phyloP scores from a whole-genome alignment of 2,888 invertebrate genomes.

The Temnothorax ravouxi region DNA sequence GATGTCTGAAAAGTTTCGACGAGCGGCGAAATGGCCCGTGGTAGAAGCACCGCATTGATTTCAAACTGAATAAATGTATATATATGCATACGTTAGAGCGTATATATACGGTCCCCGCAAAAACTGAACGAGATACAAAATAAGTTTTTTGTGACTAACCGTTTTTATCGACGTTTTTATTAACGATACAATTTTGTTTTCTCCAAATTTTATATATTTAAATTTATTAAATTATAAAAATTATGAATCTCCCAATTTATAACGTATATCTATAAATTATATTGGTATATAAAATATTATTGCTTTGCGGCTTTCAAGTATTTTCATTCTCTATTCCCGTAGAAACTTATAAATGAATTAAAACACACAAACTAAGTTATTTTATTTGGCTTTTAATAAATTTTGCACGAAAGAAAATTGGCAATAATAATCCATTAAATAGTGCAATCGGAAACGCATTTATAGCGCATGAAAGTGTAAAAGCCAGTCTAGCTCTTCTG shows the following conservation, averaged over 20 bases:
- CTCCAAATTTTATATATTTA: not conserved
- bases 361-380: not conserved
- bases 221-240: conserved; percentile 18
- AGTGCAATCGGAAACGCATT: conserved; percentile 62
- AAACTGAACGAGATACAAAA: conserved; percentile 8
- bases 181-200: not conserved
- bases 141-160: conserved; percentile 10
- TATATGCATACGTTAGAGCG: conserved; percentile 36
- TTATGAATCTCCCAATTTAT: not conserved
- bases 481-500: conserved; percentile 64
- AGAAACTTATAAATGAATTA: not conserved
- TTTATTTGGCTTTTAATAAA: conserved; percentile 32
- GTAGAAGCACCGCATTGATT: conserved; percentile 53
- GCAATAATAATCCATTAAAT: conserved; percentile 54
- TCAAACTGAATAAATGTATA: conserved; percentile 62
- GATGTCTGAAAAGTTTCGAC: conserved; percentile 65
- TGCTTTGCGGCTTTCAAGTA: not conserved
- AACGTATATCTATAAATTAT: not conserved
- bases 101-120: not conserved
- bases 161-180: not conserved
- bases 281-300: not conserved
- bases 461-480: conserved; percentile 66
- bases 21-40: conserved; percentile 54
- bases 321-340: not conserved
- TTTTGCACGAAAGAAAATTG: conserved; percentile 32